Evolutionary conservation across 2,797 vertebrate species (phyloP).

Genomic region (Cottoperca gobio): DNA sequence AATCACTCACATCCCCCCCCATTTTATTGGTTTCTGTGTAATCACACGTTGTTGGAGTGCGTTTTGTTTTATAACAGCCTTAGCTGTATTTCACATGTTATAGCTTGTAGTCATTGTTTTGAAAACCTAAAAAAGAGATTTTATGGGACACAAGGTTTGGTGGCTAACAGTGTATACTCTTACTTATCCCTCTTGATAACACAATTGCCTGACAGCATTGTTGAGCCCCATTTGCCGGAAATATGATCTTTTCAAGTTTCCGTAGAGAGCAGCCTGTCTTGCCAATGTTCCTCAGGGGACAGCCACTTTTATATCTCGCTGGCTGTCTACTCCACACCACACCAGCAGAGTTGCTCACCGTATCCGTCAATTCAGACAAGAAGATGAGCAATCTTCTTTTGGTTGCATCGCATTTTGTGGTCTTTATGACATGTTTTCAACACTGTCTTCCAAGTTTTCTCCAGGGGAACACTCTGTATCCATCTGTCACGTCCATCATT

Average conservation of each 20-base stretch:
- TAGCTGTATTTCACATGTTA: constrained; percentile 22
- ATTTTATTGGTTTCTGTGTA: constrained; percentile 58
- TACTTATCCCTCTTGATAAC: constrained; percentile 26
- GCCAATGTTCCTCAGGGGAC: constrained; percentile 53
- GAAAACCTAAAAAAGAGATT: constrained; percentile 34
- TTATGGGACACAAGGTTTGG: constrained; percentile 25
- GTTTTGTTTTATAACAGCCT: constrained; percentile 38
- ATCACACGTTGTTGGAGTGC: constrained; percentile 37
- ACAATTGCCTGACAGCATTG: constrained; percentile 24
- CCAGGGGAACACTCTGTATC: constrained; percentile 23
- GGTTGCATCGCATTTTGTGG: constrained; percentile 45
- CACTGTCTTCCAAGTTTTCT: constrained; percentile 29
- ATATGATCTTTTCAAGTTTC: constrained; percentile 63
- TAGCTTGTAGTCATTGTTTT: constrained; percentile 32
- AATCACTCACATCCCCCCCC: constrained; percentile 55
- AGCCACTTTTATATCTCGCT: constrained; percentile 52
- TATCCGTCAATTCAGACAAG: constrained; percentile 52
- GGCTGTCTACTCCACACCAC: constrained; percentile 46
- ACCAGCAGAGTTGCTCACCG: constrained; percentile 39
- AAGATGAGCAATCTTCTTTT: constrained; percentile 53
- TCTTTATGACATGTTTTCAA: constrained; percentile 61
- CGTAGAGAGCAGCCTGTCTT: constrained; percentile 45
- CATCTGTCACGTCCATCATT: constrained; percentile 39
- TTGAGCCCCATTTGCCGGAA: constrained; percentile 45
- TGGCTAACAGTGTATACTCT: constrained; percentile 19